Evolutionary conservation across 2,888 invertebrate genomes (phyloP).

Genomic region (Megamerina dolium): DNA sequence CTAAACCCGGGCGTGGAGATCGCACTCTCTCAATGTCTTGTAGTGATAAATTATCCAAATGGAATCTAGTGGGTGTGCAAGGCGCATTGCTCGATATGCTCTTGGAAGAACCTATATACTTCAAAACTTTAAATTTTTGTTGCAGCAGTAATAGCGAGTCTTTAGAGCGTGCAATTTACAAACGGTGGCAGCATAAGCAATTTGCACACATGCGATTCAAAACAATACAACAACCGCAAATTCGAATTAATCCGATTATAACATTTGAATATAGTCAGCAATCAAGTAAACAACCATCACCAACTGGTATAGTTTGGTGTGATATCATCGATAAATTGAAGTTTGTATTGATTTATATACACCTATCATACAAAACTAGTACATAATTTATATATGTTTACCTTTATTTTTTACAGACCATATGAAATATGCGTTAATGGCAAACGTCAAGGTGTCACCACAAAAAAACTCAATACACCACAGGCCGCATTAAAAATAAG

Average conservation of each 20-base stretch:
- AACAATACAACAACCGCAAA: conserved; percentile 30
- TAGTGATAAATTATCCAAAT: conserved; percentile 88
- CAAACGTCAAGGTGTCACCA: conserved; percentile 70
- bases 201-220: conserved; percentile 23
- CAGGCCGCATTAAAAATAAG: conserved; percentile 53
- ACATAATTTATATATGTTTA: not conserved
- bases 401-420: conserved; percentile 50
- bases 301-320: conserved; percentile 60
- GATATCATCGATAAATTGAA: conserved; percentile 48
- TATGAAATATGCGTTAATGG: conserved; percentile 73
- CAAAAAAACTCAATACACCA: conserved; percentile 51
- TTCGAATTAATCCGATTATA: conserved; percentile 22
- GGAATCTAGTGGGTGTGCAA: conserved; percentile 81
- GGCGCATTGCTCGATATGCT: conserved; percentile 71
- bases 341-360: conserved; percentile 17
- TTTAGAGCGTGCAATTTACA: conserved; percentile 54
- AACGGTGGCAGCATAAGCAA: conserved; percentile 38
- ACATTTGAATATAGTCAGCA: conserved; percentile 50
- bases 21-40: conserved; percentile 85
- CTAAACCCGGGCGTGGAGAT: conserved; percentile 87
- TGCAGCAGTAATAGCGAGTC: conserved; percentile 58
- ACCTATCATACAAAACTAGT: too few species aligned
- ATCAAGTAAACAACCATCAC: conserved; percentile 51
- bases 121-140: conserved; percentile 67
- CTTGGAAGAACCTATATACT: conserved; percentile 60